A percentile compares a stretch with the other conserved stretches of the same genome.
Evolutionary conservation across 30 jellyfish, hydroid and myxozoan genomes (phyloP).

Genomic region (Pseudorhiza aurosa): DNA sequence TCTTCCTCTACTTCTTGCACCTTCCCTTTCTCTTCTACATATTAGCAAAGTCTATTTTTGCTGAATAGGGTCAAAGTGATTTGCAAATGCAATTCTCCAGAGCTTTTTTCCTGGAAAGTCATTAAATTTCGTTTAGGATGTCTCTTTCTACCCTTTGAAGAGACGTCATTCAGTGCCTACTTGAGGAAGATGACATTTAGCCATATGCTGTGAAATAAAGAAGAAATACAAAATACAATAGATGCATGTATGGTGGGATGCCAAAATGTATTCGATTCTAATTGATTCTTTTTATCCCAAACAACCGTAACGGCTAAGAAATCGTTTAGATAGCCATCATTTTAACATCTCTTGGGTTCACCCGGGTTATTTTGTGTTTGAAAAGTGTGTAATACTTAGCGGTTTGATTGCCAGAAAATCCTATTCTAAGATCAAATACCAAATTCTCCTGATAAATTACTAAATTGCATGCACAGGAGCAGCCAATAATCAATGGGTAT

Average conservation of each 20-base stretch:
- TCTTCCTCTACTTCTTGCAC: too few relatives aligned
- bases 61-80: too few relatives aligned
- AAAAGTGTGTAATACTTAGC: background rate
- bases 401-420: constrained; percentile 6
- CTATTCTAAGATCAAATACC: constrained; percentile 55
- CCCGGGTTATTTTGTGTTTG: background rate
- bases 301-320: background rate
- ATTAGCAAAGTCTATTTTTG: too few relatives aligned
- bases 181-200: background rate
- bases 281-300: background rate
- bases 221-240: constrained; percentile 20
- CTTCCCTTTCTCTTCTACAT: too few relatives aligned
- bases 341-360: background rate
- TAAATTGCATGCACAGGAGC: constrained; percentile 69
- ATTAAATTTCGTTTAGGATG: too few relatives aligned
- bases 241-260: constrained; percentile 10
- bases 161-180: background rate
- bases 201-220: constrained; percentile 7
- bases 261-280: background rate
- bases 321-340: background rate
- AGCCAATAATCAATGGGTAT: constrained; percentile 61
- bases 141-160: too few relatives aligned
- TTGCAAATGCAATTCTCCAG: too few relatives aligned
- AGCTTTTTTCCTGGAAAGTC: too few relatives aligned
- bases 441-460: constrained; percentile 57